Percentiles rank a stretch among this genome's conserved stretches.
These are phyloP conservation scores for Magallana angulata DNA, from an alignment of 1,140 invertebrate species.

Conservation along the genomic window DNA sequence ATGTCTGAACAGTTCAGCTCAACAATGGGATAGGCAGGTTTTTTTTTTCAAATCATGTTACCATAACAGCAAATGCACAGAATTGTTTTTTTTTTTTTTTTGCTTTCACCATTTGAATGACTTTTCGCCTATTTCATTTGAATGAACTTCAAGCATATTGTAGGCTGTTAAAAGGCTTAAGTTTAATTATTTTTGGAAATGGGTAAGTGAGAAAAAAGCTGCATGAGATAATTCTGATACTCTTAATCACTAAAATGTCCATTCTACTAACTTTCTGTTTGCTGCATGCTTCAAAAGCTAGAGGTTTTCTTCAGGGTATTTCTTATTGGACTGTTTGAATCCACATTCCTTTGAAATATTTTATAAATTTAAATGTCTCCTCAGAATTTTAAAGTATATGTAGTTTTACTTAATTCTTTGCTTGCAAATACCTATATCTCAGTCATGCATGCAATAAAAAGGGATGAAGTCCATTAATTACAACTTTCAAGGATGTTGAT, in stretches of 20 bases:
- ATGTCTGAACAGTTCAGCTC: no score
- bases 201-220: slow-evolving; percentile 18
- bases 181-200: slow-evolving; percentile 11
- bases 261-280: not conserved
- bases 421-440: not conserved
- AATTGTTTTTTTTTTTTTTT: not conserved
- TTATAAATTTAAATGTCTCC: not conserved
- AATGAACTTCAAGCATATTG: slow-evolving; percentile 18
- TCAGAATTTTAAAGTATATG: not conserved
- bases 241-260: not conserved
- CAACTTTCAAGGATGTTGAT: no score
- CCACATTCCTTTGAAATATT: not conserved
- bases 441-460: no score
- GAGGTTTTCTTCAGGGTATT: not conserved
- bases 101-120: not conserved
- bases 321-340: not conserved
- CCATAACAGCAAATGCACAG: not conserved
- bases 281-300: not conserved
- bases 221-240: not conserved
- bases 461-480: no score
- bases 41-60: not conserved
- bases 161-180: slow-evolving; percentile 17
- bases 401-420: not conserved
- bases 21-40: no score
- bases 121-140: not conserved